Evolutionary conservation across 2,888 invertebrate genomes (phyloP).

Genomic region (Luperina nickerlii): DNA sequence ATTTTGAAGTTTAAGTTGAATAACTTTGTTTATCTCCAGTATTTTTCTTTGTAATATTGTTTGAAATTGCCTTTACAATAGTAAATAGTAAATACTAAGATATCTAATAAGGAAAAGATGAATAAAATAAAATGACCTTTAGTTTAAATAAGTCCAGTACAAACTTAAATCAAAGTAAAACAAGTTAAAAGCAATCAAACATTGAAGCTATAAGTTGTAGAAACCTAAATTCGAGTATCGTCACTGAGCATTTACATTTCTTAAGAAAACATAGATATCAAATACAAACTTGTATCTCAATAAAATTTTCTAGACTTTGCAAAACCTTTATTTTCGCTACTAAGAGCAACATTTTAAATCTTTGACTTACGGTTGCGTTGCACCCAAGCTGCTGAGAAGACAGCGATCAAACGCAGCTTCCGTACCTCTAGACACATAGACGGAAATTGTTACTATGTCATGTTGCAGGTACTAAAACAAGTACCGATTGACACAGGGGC

Average conservation of each 20-base stretch:
- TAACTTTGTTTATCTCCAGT: constrained; percentile 8
- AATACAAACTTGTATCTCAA: not conserved
- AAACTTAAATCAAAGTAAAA: not conserved
- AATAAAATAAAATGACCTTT: not conserved
- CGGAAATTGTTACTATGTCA: constrained; percentile 40
- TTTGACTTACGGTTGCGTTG: not conserved
- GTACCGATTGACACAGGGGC: not conserved
- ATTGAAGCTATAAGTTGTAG: not conserved
- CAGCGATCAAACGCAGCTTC: constrained; percentile 38
- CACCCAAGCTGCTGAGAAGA: not conserved
- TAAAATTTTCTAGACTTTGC: not conserved
- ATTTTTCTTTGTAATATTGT: not conserved
- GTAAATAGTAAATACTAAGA: constrained; percentile 1
- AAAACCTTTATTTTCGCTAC: not conserved
- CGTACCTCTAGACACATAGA: not conserved
- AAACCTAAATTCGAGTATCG: not conserved
- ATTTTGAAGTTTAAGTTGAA: constrained; percentile 33
- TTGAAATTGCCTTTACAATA: not conserved
- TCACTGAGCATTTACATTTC: not conserved
- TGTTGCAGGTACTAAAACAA: constrained; percentile 1
- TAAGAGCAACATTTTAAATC: not conserved
- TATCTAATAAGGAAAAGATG: not conserved
- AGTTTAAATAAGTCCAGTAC: not conserved
- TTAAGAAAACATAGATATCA: not conserved
- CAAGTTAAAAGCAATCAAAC: not conserved